Percentiles rank a stretch among this genome's conserved stretches.
These are phyloP conservation scores for Streptopelia turtur DNA, from an alignment of 2,797 vertebrate genomes.

Conservation along the genomic window DNA sequence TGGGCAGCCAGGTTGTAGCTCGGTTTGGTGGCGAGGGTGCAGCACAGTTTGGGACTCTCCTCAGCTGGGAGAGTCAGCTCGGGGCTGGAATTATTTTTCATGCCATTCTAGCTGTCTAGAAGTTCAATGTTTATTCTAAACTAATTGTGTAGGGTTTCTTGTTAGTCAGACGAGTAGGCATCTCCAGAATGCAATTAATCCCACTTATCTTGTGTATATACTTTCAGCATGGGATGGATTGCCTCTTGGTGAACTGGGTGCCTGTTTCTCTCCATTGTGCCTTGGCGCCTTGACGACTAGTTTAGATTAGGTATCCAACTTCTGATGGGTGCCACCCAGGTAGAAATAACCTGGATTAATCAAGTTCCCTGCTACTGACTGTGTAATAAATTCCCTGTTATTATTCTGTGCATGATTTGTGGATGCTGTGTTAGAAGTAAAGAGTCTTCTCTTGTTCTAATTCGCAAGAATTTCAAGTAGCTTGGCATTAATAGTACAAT, in stretches of 20 bases:
- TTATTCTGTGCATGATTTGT: not conserved
- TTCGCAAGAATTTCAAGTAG: not conserved
- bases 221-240: not conserved
- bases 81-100: not conserved
- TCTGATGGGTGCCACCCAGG: conserved; percentile 11
- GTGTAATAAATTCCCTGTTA: not conserved
- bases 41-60: not conserved
- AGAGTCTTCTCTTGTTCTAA: not conserved
- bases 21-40: not conserved
- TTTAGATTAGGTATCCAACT: conserved; percentile 25
- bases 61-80: not conserved
- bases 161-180: not conserved
- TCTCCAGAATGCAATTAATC: conserved; percentile 35
- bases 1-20: fast-evolving
- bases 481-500: not conserved
- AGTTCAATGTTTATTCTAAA: conserved; percentile 14
- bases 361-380: not conserved
- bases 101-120: not conserved
- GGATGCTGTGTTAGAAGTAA: not conserved
- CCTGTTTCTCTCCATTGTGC: not conserved
- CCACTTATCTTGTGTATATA: not conserved
- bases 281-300: conserved; percentile 26
- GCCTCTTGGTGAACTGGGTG: not conserved
- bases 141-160: not conserved
- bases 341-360: conserved; percentile 21